Percentiles rank a stretch among this genome's conserved stretches.
These are phyloP conservation scores for Numenius phaeopus DNA, from an alignment of 2,797 vertebrate genomes.

Conservation along the genomic window DNA sequence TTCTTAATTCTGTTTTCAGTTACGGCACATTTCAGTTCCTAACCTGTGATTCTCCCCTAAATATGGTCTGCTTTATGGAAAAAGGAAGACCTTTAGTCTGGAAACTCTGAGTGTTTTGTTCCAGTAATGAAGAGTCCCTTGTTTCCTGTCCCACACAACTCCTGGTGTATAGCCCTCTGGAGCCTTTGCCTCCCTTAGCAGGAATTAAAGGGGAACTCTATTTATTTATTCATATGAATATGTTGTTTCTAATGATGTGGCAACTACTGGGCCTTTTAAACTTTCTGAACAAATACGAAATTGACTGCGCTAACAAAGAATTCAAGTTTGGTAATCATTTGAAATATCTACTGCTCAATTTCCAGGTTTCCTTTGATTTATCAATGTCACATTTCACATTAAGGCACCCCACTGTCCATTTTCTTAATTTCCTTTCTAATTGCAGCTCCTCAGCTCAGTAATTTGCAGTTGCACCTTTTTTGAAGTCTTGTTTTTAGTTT, in stretches of 20 bases:
- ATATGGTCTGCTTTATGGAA: neutral
- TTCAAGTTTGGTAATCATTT: conserved; percentile 66
- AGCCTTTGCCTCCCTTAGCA: neutral
- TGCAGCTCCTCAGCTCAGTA: conserved; percentile 64
- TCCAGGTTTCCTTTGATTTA: conserved; percentile 79
- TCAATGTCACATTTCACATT: conserved; percentile 79
- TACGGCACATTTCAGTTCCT: neutral
- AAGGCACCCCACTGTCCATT: conserved; percentile 67
- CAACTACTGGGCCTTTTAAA: conserved; percentile 33
- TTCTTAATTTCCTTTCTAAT: conserved; percentile 83
- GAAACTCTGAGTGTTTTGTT: conserved; percentile 48
- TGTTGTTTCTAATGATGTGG: neutral
- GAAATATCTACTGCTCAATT: conserved; percentile 76
- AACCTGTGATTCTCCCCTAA: conserved; percentile 42
- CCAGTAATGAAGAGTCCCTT: conserved; percentile 13
- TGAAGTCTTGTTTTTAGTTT: conserved; percentile 72
- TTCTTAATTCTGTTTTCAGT: conserved; percentile 51
- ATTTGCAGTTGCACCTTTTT: conserved; percentile 63
- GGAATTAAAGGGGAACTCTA: neutral
- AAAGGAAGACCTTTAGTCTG: conserved; percentile 32
- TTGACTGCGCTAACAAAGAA: conserved; percentile 36
- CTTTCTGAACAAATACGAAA: conserved; percentile 58
- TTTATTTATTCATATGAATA: neutral
- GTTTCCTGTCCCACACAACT: conserved; percentile 7
- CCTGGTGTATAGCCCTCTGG: neutral